Conservation (phyloP, 1,140 invertebrate genomes). For the Papilio glaucus region DNA sequence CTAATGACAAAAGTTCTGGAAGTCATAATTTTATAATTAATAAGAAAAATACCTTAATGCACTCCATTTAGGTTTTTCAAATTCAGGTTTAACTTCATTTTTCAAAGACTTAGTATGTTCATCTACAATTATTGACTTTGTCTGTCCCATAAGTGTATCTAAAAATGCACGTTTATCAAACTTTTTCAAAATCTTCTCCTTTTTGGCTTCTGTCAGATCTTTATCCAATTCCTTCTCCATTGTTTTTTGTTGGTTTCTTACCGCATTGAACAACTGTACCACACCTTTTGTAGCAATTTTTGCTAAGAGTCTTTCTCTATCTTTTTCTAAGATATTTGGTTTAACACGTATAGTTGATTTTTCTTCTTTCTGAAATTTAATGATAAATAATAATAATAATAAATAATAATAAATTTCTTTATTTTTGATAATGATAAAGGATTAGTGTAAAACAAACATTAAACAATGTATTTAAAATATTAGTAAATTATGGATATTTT, state of each 20-base stretch:
- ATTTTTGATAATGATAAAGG: too few relatives aligned
- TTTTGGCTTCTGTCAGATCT: conserved; percentile 90
- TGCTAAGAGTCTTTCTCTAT: conserved; percentile 89
- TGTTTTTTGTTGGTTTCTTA: conserved; percentile 92
- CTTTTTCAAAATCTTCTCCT: conserved; percentile 92
- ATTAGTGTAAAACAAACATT: too few relatives aligned
- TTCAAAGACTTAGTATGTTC: conserved; percentile 79
- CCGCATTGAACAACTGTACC: conserved; percentile 96
- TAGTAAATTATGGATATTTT: too few relatives aligned
- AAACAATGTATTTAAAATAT: too few relatives aligned
- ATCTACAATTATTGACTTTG: conserved; percentile 86
- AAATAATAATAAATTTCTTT: too few relatives aligned
- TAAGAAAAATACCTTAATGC: conserved; percentile 78
- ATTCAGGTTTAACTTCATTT: conserved; percentile 76
- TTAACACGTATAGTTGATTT: conserved; percentile 88
- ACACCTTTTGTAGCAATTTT: conserved; percentile 96
- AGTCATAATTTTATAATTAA: too few relatives aligned
- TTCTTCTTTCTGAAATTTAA: conserved; percentile 84
- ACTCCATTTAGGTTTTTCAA: conserved; percentile 82
- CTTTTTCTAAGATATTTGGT: conserved; percentile 88
- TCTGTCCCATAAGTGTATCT: conserved; percentile 90
- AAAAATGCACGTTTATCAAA: conserved; percentile 93
- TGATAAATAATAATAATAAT: too few relatives aligned
- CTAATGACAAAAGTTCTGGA: too few relatives aligned
- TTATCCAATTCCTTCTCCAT: conserved; percentile 89